Evolutionary conservation across 1,140 invertebrate species (phyloP), one percentile per base, ranked within the genome.

Genomic region (Pygmarrhopalites habei): DNA sequence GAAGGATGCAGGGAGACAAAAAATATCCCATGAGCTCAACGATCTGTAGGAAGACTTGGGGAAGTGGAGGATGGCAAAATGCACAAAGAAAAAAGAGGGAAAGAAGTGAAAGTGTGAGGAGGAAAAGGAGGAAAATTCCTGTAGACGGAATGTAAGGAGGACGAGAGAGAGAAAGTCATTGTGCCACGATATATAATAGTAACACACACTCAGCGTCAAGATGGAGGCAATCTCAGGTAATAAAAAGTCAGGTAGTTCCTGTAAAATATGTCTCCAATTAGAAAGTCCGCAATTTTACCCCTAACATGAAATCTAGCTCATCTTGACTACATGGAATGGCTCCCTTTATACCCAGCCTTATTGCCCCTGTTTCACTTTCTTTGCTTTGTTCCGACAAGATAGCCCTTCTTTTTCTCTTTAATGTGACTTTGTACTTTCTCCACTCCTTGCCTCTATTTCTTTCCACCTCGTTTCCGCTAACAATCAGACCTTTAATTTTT

Each of bases 211-310:
- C 32, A 5, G 32, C 32, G 32, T 35, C 32, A 35, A 35, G 32
- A 35, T 35, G 32, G 32, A 15, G 15, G 32, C 51, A 57, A 62
- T 62, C 61, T 46, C 23, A 47, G 25, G 64, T 62, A 66, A 66
- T 66, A 66, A 66, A 66, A 66, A 62, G 51, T 57, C 62, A 62
- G 65, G 60, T 62, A 66, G 44, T 62, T 66, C 43, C 47, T 58
- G 59, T 69, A 69, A 69, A 69, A 69, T 69, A 66, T 69, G 68
- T 66, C 58, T 64, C 59, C 68, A 66, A 69, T 69, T 69, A 69
- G 66, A 69, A 69, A 69, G 46, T 59, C 65, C 53, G 53, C 68
- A 66, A 65, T 58, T 65, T 65, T 41, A 21, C 44, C 63, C 58
- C 58, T 68, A 68, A 68, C 49, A 65, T 62, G 60, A 65, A 64